phyloP scores from a whole-genome alignment of 2,888 invertebrate genomes.

The Hymenopus coronatus region DNA sequence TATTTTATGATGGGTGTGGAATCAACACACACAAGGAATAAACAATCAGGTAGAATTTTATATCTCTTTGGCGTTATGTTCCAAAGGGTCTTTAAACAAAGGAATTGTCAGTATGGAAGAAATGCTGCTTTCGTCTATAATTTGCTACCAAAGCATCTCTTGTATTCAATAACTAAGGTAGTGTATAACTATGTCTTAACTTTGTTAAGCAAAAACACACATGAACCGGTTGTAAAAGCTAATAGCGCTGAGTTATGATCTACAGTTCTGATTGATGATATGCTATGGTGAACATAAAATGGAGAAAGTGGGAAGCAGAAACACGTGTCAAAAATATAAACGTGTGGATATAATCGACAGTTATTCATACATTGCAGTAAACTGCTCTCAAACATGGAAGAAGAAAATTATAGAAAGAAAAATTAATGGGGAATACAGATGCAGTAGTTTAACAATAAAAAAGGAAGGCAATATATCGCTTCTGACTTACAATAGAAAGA shows the following conservation, averaged over 20 bases:
- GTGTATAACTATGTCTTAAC: neutral
- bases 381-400: neutral
- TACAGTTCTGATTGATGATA: neutral
- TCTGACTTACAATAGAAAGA: neutral
- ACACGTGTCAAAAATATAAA: neutral
- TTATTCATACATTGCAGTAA: neutral
- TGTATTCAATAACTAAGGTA: neutral
- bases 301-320: neutral
- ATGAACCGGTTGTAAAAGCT: neutral
- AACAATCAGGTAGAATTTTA: neutral
- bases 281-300: neutral
- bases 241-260: neutral
- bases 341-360: neutral
- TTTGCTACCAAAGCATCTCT: neutral
- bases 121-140: neutral
- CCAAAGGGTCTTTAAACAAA: neutral
- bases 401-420: neutral
- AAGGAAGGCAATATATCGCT: neutral
- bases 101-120: neutral
- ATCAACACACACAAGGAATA: neutral
- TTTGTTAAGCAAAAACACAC: neutral
- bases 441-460: neutral
- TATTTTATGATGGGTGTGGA: neutral
- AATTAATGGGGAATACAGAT: neutral
- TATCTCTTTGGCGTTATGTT: neutral